Base-by-base conservation (phyloP, 2,113 vertebrate genomes). In the Calypte anna region DNA sequence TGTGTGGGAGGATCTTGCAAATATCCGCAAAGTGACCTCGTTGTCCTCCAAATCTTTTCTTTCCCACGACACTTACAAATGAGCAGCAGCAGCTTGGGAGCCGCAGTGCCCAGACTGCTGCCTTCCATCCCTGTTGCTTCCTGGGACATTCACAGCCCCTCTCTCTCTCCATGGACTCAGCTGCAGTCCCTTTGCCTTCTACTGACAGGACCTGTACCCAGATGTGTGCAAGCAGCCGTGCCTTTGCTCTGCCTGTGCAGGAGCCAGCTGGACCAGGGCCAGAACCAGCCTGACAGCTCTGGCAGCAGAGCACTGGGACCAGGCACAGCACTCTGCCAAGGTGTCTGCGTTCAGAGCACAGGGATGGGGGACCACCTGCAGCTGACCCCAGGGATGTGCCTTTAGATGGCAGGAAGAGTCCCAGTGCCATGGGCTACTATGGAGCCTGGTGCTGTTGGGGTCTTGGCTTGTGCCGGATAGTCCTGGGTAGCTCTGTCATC, bases 391-490 rank as follows among this genome's bases (percentile, higher is more conserved):
- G 64, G 23, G 62, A 68, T 6, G 3, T 38, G 73, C 28, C 28
- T 74, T 54, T 1, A 2, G 21, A 7, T 3, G 14, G 12, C 53
- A 23, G 24, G 13, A 28, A 30, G n/a, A 18, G 24, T 53, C 74
- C 31, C 0, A 0, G 58, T 0, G 0, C 14, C 18, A 0, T 1
- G 8, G 30, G 43, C 59, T 62, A 22, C 53, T n/a, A 4, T 9
- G 18, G 19, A 62, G 12, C 57, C 17, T 7, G 25, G 13, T 20
- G 40, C 0, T 0, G 4, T 28, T 61, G 40, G 72, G n/a, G 10
- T 31, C 55, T 83, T 44, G 72, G 46, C 25, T 73, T 23, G 27
- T 77, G 63, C 28, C 33, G 1, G 1, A 1, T 7, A 51, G 57
- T 23, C 31, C 53, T 51, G 13, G 31, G 51, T 74, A 0, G 0